Base-by-base conservation (phyloP, 2,888 invertebrate genomes). In the Electrophaes corylata region DNA sequence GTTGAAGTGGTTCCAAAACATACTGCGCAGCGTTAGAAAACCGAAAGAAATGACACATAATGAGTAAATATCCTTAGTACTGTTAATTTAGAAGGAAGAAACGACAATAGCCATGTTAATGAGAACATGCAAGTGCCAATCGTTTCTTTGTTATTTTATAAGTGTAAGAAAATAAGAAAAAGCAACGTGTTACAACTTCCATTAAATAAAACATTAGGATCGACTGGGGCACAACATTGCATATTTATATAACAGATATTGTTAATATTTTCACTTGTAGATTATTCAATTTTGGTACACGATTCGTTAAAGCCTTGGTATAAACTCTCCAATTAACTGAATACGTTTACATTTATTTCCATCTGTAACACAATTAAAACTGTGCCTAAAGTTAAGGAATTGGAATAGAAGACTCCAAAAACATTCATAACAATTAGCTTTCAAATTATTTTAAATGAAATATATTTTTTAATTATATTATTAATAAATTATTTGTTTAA, bases 1-100 rank as follows among this genome's bases (percentile, higher is more conserved):
- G 92, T 98, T 98, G 96, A 98, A 98, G 96, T 98, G 97, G 95
- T 97, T 98, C 98, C 98, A 98, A 96, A 98, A 98, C 94, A 97
- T 96, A 97, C 98, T 98, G 96, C 93, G 95, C 95, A 95, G 95
- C 95, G 94, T 94, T 93, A 93, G 93, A 92, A 93, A 93, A 94
- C 93, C 94, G 94, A 93, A 89, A 93, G 93, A 94, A 94, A 94
- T 91, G 88, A 93, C 92, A 93, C 89, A 88, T 78, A 86, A 88
- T 87, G 75, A 88, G 82, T 88, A 79, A 86, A 81, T 87, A 81
- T 78, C 77, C 81, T 86, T 81, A 77, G 81, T 72, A 76, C 79
- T 72, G 73, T 81, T 83, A 87, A 80, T 82, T 83, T 82, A 83
- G 82, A 84, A 83, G 79, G 70, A 78, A 76, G 69, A 76, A 60